Evolutionary conservation across 2,888 invertebrate genomes (phyloP), one percentile per base, ranked within the genome.

Genomic region (Drosophila eohydei): DNA sequence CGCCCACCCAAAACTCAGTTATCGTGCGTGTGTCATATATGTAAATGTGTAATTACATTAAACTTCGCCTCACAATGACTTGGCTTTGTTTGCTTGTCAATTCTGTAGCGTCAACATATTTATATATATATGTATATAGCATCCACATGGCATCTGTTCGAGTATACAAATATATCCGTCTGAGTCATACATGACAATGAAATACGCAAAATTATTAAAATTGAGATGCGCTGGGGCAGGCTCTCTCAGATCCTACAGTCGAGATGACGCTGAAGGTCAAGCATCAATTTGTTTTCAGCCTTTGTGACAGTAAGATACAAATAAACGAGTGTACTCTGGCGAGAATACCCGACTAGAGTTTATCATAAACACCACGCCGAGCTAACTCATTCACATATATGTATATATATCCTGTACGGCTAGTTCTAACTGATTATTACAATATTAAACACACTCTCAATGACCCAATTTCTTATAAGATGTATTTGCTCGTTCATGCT

Each of bases 131-230:
- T 36, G 9, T 38, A 34, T 51, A 44, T 26, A 34, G 34, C 44
- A 34, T 44, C 43, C 48, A 51, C 43, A 57, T 28, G 36, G 44
- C 44, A 44, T 44, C 34, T 44, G 44, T 9, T 34, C 28, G 28
- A 26, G n/a, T 21, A 21, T 21, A 21, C 21, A 21, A 21, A 21
- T 21, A 41, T 36, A 11, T 36, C 11, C 4, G 40, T 21, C 61
- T 72, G 77, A 77, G 59, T 66, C 73, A 78, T 59, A 40, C 40
- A 30, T 46, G 46, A 48, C 43, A 72, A 36, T 69, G 21, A 55
- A 61, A 58, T 61, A 48, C 50, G 44, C 34, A 48, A 43, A 61
- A 4, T 48, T 43, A 48, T 50, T 50, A 50, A 50, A 50, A 50
- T 11, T 56, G 32, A 43, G 21, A 6, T 12, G 43, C 30, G n/a